Base-by-base conservation (phyloP, 1,140 invertebrate genomes). In the Pseudachorutes palmiensis region DNA sequence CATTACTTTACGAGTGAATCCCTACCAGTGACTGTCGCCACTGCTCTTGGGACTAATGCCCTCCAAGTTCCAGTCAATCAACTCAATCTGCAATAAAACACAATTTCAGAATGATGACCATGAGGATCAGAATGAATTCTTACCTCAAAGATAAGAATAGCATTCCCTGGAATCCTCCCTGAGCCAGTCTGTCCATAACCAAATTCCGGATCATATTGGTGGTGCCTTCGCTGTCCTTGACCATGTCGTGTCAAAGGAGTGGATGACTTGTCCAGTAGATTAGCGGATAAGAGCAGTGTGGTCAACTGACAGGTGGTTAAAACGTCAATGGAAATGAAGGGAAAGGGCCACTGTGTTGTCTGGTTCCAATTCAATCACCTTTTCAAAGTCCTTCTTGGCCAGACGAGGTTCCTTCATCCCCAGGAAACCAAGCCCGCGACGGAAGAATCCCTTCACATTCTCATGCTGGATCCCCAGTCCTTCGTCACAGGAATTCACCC, bases 101-200 rank as follows among this genome's bases (percentile, higher is more conserved):
- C 51, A 65, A 55, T 58, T 61, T 22, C 29, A 22, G 51, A 28
- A 51, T 48, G 45, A 45, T 45, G 24, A 29, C 26, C 31, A 64
- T 62, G 51, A 58, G 31, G 49, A 28, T 63, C 45, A 55, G 9
- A 29, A 51, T 55, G 51, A 41, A 48, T 51, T 71, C 70, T 77
- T 78, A 96, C 91, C 82, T 97, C 92, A 85, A 97, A 93, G 70
- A 92, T 84, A 2, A 99, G 80, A 1, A 91, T 96, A 0, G 94
- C 77, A 80, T 94, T 85, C n/a, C 89, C 85, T 26, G 93, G 94
- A 74, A 98, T 98, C 75, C 85, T 89, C 1, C 89, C 88, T 76
- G 84, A 88, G 32, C 94, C 95, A 60, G 75, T 76, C 70, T 82
- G 82, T 1, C 95, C 95, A 78, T 98, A 99, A 3, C 91, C 95